A percentile compares a stretch with the other conserved stretches of the same genome.
phyloP scores from a whole-genome alignment of 1,140 invertebrate species.

The Physella acuta region DNA sequence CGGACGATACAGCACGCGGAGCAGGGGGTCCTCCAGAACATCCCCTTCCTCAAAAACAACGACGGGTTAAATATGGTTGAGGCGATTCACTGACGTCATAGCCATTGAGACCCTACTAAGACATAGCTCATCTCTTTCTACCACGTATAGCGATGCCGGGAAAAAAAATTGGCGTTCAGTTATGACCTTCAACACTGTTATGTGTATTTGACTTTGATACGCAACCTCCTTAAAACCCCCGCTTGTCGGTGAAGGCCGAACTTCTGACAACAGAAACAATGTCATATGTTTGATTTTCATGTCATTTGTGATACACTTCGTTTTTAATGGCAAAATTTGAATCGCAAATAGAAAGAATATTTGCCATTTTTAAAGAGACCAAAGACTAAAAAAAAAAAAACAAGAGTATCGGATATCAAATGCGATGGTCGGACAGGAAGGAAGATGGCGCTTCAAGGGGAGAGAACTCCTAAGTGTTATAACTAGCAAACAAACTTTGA shows the following conservation, averaged over 20 bases:
- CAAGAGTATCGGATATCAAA: too few relatives aligned
- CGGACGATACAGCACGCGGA: neutral
- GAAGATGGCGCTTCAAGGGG: too few relatives aligned
- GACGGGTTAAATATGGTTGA: conserved; percentile 24
- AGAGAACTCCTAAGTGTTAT: too few relatives aligned
- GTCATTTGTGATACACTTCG: too few relatives aligned
- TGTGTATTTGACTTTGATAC: neutral
- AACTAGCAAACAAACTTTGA: too few relatives aligned
- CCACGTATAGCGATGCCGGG: neutral
- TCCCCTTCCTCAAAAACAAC: conserved; percentile 19
- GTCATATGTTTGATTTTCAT: too few relatives aligned
- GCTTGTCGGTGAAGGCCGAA: neutral
- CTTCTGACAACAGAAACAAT: neutral
- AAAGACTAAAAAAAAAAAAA: too few relatives aligned
- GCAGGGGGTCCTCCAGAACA: conserved; percentile 13
- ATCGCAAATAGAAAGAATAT: too few relatives aligned
- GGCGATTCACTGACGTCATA: conserved; percentile 17
- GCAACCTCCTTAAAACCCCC: neutral
- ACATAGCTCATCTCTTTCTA: neutral
- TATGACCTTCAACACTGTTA: neutral
- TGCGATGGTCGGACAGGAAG: too few relatives aligned
- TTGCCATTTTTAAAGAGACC: too few relatives aligned
- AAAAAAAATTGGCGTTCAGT: neutral
- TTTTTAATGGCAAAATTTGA: too few relatives aligned
- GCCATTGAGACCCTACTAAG: neutral